These are phyloP conservation scores for Ginglymostoma cirratum DNA, from an alignment of 2,113 vertebrate genomes.

Conservation along the genomic window DNA sequence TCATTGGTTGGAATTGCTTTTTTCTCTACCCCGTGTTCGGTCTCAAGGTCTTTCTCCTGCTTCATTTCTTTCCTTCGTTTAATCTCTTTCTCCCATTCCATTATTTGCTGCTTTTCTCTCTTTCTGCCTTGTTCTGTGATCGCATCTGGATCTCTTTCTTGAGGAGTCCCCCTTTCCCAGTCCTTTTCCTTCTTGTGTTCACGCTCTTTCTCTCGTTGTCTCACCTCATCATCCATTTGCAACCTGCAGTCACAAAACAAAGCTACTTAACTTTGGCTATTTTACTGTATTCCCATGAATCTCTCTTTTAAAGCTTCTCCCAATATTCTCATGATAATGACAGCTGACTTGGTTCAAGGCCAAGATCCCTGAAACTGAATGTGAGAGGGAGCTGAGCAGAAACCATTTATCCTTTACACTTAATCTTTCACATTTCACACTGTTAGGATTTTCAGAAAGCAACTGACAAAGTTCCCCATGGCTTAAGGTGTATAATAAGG, in stretches of 20 bases:
- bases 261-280: background rate
- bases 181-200: constrained; percentile 33
- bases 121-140: constrained; percentile 5
- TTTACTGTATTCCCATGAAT: background rate
- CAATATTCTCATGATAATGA: background rate
- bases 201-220: background rate
- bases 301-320: background rate
- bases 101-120: constrained; percentile 24
- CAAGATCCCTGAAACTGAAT: background rate
- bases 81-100: constrained; percentile 19
- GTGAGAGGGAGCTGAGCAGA: background rate
- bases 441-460: background rate
- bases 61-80: constrained; percentile 35
- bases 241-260: background rate
- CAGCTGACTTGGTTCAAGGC: background rate
- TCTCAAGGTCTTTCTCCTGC: constrained; percentile 16
- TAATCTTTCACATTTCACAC: background rate
- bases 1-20: background rate
- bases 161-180: background rate
- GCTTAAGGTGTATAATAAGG: background rate
- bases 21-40: background rate
- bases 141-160: background rate
- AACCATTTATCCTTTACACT: background rate
- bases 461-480: background rate
- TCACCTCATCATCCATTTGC: background rate